These are phyloP conservation scores for Dione vanillae DNA, from an alignment of 2,888 invertebrate species.

Conservation along the genomic window DNA sequence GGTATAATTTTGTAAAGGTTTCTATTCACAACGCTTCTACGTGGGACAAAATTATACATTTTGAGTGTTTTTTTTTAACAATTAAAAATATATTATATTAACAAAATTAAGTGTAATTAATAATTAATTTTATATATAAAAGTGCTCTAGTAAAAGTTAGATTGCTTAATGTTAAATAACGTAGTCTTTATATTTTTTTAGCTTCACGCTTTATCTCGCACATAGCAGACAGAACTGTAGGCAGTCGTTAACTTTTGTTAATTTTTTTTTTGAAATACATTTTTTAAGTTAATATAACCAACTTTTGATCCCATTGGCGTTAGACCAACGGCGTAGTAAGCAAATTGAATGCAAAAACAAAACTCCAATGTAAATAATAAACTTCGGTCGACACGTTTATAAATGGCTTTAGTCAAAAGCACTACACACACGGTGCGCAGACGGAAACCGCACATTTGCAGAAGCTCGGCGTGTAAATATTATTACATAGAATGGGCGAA, in stretches of 20 bases:
- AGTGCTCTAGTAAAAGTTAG: too few relatives aligned
- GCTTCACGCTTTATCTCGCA: too few relatives aligned
- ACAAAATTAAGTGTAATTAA: too few relatives aligned
- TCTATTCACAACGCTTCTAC: neutral
- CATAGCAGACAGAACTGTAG: too few relatives aligned
- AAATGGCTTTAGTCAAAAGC: slow-evolving; percentile 39
- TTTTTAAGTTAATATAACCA: too few relatives aligned
- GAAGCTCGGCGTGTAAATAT: slow-evolving; percentile 68
- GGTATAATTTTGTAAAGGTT: slow-evolving; percentile 7
- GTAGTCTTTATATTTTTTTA: too few relatives aligned
- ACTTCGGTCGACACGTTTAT: slow-evolving; percentile 13
- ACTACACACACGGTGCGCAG: slow-evolving; percentile 51
- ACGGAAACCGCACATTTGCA: slow-evolving; percentile 72
- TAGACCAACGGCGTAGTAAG: neutral
- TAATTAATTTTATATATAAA: too few relatives aligned
- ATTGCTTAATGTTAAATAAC: too few relatives aligned
- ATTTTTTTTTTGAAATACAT: too few relatives aligned
- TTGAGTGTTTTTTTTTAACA: neutral
- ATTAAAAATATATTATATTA: too few relatives aligned
- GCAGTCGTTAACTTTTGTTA: too few relatives aligned
- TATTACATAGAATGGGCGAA: slow-evolving; percentile 37
- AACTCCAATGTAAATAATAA: neutral
- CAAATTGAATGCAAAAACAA: neutral
- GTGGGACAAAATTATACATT: neutral
- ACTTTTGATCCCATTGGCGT: too few relatives aligned